Percentiles rank a stretch among this genome's conserved stretches.
These are phyloP conservation scores for Upupa epops DNA, from an alignment of 2,113 vertebrate genomes.

Conservation along the genomic window DNA sequence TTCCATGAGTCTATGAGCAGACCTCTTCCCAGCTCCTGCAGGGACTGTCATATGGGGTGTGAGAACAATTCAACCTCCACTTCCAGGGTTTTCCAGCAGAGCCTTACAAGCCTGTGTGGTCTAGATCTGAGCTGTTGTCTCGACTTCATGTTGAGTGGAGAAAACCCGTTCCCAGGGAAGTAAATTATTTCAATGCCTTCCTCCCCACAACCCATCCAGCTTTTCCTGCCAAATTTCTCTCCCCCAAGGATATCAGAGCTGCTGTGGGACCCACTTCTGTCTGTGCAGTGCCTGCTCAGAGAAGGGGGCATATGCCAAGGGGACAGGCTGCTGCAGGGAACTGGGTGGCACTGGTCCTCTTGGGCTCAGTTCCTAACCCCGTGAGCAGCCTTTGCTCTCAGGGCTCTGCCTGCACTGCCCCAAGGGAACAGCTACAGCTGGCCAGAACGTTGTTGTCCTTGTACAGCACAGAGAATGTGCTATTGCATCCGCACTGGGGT, in stretches of 20 bases:
- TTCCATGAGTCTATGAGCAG: neutral
- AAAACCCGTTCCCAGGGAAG: constrained; percentile 42
- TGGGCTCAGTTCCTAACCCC: fast-evolving
- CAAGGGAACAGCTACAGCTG: neutral
- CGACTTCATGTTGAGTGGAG: neutral
- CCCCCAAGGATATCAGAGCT: neutral
- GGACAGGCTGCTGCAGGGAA: neutral
- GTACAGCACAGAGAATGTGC: neutral
- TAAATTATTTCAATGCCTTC: constrained; percentile 23
- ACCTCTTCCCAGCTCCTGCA: neutral
- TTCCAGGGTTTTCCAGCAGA: neutral
- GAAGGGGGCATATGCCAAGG: neutral
- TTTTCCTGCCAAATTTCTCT: neutral
- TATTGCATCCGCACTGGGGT: neutral
- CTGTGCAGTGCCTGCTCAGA: neutral
- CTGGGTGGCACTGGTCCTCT: neutral
- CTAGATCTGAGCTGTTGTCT: constrained; percentile 2
- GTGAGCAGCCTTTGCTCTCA: neutral
- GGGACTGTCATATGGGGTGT: neutral
- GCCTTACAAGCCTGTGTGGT: constrained; percentile 35
- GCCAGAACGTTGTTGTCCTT: neutral
- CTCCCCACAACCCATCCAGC: neutral
- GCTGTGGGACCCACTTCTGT: neutral
- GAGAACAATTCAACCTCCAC: neutral
- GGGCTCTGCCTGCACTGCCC: neutral